Base-by-base conservation (phyloP, 2,888 invertebrate species). In the Mesopsocus fuscifrons region DNA sequence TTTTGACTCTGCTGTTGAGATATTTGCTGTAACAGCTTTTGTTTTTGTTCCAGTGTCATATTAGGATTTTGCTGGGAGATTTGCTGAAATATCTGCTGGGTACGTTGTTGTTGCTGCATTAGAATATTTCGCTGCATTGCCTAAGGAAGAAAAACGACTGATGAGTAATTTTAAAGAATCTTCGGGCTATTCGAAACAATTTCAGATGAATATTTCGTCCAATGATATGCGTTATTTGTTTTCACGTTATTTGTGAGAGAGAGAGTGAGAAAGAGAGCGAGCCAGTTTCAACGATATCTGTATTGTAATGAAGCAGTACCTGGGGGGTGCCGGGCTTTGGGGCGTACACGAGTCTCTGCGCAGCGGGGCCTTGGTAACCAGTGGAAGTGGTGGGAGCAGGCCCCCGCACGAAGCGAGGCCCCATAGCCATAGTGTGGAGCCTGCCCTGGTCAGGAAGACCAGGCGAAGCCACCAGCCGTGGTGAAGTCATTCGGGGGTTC, bases 401-500 rank as follows among this genome's bases (percentile, higher is more conserved):
- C 3, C 45, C 44, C 44, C 48, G 50, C 15, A 50, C 20, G 2
- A 20, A 38, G 4, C 38, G 3, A 16, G 16, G 38, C 3, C 38
- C 38, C 3, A 38, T 15, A 5, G n/a, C 21, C 17, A 38, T 38
- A 5, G 18, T 26, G 9, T 43, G 43, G 15, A 38, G 8, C 13
- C 42, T 17, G 17, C 20, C 13, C 21, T 41, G 42, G 22, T 44
- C 42, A 31, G 42, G 26, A 22, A 34, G 43, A 3, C 43, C 43
- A 3, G 46, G 49, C n/a, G 43, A 30, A 16, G 33, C 40, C 15
- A 45, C 49, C 8, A 48, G 42, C 30, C 52, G 45, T 0, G 71
- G 70, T 11, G 70, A 70, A 2, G 70, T 64, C 67, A 71, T 68
- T 43, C 70, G 56, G 13, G 66, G 64, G 6, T 60, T 61, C 2